Conservation (phyloP, 2,888 invertebrate genomes). For the Trileptium ribeirensis region DNA sequence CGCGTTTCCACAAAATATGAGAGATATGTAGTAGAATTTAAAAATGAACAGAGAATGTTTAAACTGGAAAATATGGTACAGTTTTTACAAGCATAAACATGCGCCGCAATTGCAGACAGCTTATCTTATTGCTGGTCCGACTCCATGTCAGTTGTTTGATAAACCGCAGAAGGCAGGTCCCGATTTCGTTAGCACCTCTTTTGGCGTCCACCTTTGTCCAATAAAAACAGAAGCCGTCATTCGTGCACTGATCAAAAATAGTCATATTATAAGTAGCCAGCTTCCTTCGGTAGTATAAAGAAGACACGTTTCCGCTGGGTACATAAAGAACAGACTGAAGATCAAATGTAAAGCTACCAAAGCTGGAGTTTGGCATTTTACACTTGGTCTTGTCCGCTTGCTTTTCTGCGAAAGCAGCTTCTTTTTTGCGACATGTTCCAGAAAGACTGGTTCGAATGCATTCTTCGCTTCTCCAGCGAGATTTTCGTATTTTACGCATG, state of each 20-base stretch:
- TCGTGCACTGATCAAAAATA: neutral
- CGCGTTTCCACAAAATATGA: too few relatives aligned
- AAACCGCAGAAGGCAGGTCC: neutral
- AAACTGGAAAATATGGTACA: too few relatives aligned
- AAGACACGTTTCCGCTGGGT: neutral
- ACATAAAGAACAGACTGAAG: constrained; percentile 8
- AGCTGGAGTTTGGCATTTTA: too few relatives aligned
- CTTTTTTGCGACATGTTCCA: neutral
- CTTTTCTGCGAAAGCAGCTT: neutral
- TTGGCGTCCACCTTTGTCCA: constrained; percentile 15
- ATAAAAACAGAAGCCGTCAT: neutral
- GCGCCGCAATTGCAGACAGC: too few relatives aligned
- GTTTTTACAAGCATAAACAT: too few relatives aligned
- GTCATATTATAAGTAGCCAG: constrained; percentile 13
- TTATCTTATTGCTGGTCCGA: too few relatives aligned
- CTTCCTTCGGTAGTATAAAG: constrained; percentile 11
- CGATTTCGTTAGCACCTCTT: constrained; percentile 9
- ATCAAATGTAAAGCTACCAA: too few relatives aligned
- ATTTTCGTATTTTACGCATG: neutral
- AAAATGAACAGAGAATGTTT: too few relatives aligned
- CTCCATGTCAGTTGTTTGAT: neutral
- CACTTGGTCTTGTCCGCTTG: constrained; percentile 16
- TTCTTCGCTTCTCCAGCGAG: neutral
- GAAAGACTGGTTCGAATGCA: neutral
- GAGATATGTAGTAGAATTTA: too few relatives aligned